These are phyloP conservation scores for Euura lappo DNA, from an alignment of 1,140 invertebrate genomes.

Conservation along the genomic window DNA sequence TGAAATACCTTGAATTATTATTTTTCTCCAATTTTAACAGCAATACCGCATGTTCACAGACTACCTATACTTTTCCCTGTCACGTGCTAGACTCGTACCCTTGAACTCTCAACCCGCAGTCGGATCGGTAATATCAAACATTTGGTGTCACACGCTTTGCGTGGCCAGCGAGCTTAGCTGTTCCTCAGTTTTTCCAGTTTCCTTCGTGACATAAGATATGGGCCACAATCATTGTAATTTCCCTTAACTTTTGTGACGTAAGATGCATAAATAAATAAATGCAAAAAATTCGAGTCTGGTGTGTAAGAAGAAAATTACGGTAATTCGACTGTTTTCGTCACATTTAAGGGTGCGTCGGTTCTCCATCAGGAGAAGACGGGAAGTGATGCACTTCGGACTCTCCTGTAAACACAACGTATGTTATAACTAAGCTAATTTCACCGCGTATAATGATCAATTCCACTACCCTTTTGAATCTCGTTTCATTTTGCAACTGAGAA, in stretches of 20 bases:
- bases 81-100: conserved; percentile 18
- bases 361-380: no score
- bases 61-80: conserved; percentile 11
- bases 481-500: background rate
- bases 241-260: background rate
- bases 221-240: background rate
- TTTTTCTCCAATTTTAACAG: background rate
- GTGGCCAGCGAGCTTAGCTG: conserved; percentile 18
- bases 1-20: background rate
- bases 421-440: no score
- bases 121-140: background rate
- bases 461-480: no score
- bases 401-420: no score
- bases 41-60: background rate
- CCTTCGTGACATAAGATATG: background rate
- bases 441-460: no score
- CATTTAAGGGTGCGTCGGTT: no score
- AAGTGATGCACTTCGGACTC: no score
- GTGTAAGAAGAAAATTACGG: no score
- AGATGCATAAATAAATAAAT: no score
- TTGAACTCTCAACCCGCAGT: conserved; percentile 34
- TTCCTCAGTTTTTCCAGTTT: conserved; percentile 19
- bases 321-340: no score
- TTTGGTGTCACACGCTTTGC: background rate
- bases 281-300: no score